phyloP scores from a whole-genome alignment of 2,797 vertebrate species.

The Florisuga fusca region DNA sequence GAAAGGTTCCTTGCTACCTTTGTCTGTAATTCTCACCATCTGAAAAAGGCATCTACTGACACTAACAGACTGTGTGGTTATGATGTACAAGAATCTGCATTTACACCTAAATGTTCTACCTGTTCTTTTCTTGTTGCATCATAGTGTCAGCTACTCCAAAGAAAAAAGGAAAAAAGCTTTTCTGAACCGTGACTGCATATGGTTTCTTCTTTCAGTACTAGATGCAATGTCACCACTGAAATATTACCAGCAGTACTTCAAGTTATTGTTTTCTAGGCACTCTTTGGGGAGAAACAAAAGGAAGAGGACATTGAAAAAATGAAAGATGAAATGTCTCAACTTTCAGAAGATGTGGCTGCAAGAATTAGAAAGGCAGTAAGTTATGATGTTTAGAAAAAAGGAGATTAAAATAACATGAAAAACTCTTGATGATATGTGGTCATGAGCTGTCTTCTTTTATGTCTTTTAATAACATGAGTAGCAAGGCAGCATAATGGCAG shows the following conservation, averaged over 20 bases:
- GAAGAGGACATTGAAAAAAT: slow-evolving; percentile 88
- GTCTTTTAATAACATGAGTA: neutral
- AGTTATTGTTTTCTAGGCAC: slow-evolving; percentile 78
- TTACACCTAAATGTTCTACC: neutral
- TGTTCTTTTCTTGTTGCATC: neutral
- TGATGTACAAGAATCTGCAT: neutral
- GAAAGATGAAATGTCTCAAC: slow-evolving; percentile 84
- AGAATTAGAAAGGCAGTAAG: slow-evolving; percentile 89
- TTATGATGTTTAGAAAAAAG: neutral
- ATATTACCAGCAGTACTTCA: neutral
- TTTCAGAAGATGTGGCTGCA: slow-evolving; percentile 85
- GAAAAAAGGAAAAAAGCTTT: neutral
- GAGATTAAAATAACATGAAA: neutral
- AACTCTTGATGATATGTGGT: neutral
- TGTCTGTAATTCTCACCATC: neutral
- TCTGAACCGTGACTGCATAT: neutral
- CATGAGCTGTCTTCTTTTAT: neutral
- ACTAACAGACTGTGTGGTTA: neutral
- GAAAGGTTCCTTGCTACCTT: neutral
- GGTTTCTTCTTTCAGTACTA: neutral
- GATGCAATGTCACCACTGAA: neutral
- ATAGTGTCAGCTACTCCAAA: neutral
- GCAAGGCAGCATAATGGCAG: neutral
- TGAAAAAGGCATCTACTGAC: neutral
- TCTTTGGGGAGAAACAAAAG: slow-evolving; percentile 90